phyloP scores from a whole-genome alignment of 1,140 invertebrate genomes.

The Copidosoma floridanum region DNA sequence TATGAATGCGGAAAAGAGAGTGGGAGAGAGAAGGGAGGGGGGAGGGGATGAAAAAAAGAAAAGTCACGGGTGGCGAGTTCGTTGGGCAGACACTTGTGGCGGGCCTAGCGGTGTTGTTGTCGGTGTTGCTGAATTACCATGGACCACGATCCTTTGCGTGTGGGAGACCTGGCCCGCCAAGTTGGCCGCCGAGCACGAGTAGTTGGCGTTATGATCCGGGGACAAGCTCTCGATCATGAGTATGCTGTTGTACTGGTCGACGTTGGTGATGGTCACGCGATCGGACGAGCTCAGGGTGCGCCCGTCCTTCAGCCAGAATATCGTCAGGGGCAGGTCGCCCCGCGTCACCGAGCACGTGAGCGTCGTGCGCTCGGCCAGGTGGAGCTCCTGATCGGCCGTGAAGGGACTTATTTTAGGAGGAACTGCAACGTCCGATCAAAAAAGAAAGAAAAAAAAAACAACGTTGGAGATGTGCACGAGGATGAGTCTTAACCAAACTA shows the following conservation, averaged over 20 bases:
- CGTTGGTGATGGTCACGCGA: conserved; percentile 67
- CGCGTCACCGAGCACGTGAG: conserved; percentile 76
- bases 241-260: conserved; percentile 76
- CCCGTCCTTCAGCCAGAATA: conserved; percentile 76
- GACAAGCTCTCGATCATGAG: conserved; percentile 76
- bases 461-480: too few species aligned
- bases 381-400: conserved; percentile 67
- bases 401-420: conserved; percentile 79
- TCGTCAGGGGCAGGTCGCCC: conserved; percentile 73
- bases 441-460: conserved; percentile 35
- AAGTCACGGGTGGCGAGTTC: too few species aligned
- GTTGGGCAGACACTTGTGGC: too few species aligned
- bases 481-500: too few species aligned
- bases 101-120: too few species aligned
- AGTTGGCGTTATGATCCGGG: conserved; percentile 75
- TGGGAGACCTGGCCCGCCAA: conserved; percentile 71
- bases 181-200: conserved; percentile 72
- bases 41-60: too few species aligned
- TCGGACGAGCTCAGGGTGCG: conserved; percentile 63
- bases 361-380: conserved; percentile 74
- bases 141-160: conserved; percentile 73
- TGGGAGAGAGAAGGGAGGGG: too few species aligned
- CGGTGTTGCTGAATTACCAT: conserved; percentile 82
- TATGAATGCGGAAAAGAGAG: too few species aligned
- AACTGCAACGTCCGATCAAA: conserved; percentile 63